phyloP scores from a whole-genome alignment of 1,140 invertebrate species.

The Lanistes nyassanus region DNA sequence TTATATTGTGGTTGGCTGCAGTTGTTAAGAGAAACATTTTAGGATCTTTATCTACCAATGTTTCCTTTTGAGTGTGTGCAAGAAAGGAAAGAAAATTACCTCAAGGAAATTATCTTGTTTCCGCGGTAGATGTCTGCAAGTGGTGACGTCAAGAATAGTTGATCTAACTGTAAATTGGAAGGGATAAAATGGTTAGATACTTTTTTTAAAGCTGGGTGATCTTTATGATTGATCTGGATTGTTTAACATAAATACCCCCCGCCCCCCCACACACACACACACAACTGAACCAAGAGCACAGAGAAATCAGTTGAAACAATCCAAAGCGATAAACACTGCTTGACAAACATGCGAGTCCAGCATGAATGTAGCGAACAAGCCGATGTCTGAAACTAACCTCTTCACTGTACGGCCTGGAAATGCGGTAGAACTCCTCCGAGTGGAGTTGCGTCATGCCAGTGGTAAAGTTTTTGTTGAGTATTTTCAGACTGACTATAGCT shows the following conservation, averaged over 20 bases:
- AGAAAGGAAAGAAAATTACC: background rate
- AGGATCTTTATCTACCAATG: no score
- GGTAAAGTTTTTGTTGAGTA: constrained; percentile 22
- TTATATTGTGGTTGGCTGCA: no score
- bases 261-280: constrained; percentile 11
- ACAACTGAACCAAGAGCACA: background rate
- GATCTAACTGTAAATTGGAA: background rate
- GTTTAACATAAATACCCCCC: no score
- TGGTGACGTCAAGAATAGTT: constrained; percentile 12
- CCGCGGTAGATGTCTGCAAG: constrained; percentile 11
- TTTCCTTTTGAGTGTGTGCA: background rate
- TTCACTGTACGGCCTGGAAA: constrained; percentile 10
- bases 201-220: background rate
- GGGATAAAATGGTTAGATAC: no score
- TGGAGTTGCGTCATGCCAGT: background rate
- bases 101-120: constrained; percentile 11
- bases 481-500: constrained; percentile 4
- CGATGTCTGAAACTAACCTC: background rate
- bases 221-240: no score
- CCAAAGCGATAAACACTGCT: background rate
- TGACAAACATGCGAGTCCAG: background rate
- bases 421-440: background rate
- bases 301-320: background rate
- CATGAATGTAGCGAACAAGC: background rate
- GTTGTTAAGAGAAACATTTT: no score